Base-by-base conservation (phyloP, 2,888 invertebrate genomes). In the Mimachlamys varia region DNA sequence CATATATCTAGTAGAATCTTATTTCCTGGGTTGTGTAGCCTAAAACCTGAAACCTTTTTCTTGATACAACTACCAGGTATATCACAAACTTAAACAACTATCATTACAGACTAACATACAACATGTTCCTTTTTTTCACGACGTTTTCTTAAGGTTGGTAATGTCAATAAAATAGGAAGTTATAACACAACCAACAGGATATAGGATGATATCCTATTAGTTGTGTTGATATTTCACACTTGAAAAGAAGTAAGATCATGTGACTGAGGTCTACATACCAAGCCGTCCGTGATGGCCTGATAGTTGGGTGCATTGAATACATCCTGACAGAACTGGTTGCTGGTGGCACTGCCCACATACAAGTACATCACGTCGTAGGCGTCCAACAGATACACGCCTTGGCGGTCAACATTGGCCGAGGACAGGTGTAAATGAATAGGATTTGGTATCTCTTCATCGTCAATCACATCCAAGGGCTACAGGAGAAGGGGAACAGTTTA, bases 381-480 rank as follows among this genome's bases (percentile, higher is more conserved):
- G 97, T 99, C 99, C 96, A 99, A 97, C 4, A 99, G 97, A 97
- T 99, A 99, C 17, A 98, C 98, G 53, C 99, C 99, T 92, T 97
- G 97, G 0, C 98, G 97, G 96, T 98, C 98, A 90, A 98, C 96
- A 92, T 97, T 97, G 93, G 97, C 97, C 92, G 98, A 98, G 4
- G 98, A 98, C 88, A 99, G 97, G 95, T 99, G 99, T 91, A 99
- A 96, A 49, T 98, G 97, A 0, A 98, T 98, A 93, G 99, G 98
- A 94, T 96, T 96, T 49, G 97, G 96, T 33, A 97, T 94, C 87
- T 96, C 94, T 90, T 94, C 91, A 87, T 96, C 96, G 58, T 95
- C 96, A 89, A 96, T 95, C 88, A 95, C 95, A 53, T 96, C 94
- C 38, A 95, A 95, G 88, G 95, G 95, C 97, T 97, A 93, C 22